Percentiles rank a stretch among this genome's conserved stretches.
phyloP scores from a whole-genome alignment of 2,113 vertebrate genomes.

The Oryzias celebensis region DNA sequence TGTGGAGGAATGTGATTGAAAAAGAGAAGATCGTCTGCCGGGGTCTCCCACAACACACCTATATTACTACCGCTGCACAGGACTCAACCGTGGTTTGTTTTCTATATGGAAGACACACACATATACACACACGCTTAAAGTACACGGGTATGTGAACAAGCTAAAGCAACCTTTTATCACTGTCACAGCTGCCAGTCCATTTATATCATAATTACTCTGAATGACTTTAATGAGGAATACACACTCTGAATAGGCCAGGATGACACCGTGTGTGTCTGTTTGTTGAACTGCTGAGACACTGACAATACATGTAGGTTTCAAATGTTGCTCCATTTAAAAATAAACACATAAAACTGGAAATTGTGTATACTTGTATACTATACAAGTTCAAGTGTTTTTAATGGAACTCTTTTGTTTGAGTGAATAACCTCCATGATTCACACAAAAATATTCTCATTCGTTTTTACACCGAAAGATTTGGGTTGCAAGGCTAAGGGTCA shows the following conservation, averaged over 20 bases:
- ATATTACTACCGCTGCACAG: neutral
- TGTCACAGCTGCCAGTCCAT: conserved; percentile 58
- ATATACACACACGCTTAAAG: neutral
- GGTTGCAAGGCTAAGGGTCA: too few species aligned
- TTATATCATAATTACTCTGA: conserved; percentile 54
- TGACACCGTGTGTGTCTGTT: conserved; percentile 2
- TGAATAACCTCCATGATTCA: too few species aligned
- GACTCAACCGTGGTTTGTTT: neutral
- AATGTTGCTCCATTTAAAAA: too few species aligned
- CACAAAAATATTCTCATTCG: too few species aligned
- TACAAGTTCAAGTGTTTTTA: too few species aligned
- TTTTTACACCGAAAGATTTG: too few species aligned
- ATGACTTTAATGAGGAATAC: conserved; percentile 57
- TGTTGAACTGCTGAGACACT: neutral
- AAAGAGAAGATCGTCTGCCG: neutral
- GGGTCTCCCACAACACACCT: too few species aligned
- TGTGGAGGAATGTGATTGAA: conserved; percentile 6
- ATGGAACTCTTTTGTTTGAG: too few species aligned
- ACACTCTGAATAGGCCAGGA: conserved; percentile 31
- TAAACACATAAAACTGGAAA: too few species aligned
- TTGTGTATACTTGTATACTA: too few species aligned
- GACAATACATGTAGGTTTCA: too few species aligned
- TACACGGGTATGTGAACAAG: conserved; percentile 14
- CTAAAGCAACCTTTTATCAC: conserved; percentile 25
- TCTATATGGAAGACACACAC: neutral